phyloP scores from a whole-genome alignment of 2,888 invertebrate species.

The Rotaria socialis region DNA sequence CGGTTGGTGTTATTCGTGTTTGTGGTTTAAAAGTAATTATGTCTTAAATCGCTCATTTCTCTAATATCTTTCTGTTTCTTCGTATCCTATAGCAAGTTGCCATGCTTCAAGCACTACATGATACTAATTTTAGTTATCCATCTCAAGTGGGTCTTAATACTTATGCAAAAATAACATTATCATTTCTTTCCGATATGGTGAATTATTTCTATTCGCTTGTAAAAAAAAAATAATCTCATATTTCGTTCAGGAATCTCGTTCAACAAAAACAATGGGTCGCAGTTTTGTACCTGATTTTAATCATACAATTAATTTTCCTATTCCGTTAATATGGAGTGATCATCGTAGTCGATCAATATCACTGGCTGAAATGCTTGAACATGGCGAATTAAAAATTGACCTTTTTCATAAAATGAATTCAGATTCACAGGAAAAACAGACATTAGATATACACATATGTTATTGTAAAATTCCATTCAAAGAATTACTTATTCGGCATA shows the following conservation, averaged over 20 bases:
- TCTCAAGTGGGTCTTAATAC: constrained; percentile 57
- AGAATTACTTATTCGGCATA: background rate
- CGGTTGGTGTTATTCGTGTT: constrained; percentile 53
- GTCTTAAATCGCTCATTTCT: background rate
- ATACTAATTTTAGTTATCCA: constrained; percentile 54
- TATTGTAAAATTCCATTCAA: background rate
- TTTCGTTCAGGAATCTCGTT: constrained; percentile 47
- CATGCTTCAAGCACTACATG: constrained; percentile 50
- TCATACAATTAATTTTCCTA: constrained; percentile 56
- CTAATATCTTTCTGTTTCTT: background rate
- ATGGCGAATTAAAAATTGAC: constrained; percentile 53
- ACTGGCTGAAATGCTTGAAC: constrained; percentile 55
- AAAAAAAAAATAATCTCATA: background rate
- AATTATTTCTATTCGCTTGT: background rate
- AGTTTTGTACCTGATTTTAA: constrained; percentile 56
- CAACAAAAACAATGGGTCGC: constrained; percentile 55
- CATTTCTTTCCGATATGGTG: constrained; percentile 53
- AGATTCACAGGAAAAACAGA: background rate
- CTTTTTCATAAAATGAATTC: constrained; percentile 55
- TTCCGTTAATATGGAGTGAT: constrained; percentile 54
- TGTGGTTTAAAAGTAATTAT: constrained; percentile 54
- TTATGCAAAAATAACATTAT: constrained; percentile 54
- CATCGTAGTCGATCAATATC: constrained; percentile 51
- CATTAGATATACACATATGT: constrained; percentile 1
- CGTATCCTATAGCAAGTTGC: constrained; percentile 49